Conservation (phyloP, 2,888 invertebrate species). For the Lutraria lutraria region DNA sequence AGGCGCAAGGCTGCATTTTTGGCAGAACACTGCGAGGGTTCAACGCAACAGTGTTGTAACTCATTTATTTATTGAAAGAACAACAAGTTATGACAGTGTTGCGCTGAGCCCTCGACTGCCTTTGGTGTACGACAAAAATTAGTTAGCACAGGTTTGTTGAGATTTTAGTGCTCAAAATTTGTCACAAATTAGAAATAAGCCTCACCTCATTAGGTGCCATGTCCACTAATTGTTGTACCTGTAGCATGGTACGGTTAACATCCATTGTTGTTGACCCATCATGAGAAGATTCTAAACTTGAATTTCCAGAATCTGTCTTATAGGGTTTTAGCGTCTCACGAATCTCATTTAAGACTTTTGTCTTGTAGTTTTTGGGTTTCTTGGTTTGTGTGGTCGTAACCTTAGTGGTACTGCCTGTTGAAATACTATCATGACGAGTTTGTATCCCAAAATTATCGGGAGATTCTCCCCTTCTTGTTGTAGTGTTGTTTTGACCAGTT, state of each 20-base stretch:
- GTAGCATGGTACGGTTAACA: conserved; percentile 50
- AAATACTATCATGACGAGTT: conserved; percentile 60
- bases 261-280: conserved; percentile 53
- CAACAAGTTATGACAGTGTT: too few species aligned
- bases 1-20: too few species aligned
- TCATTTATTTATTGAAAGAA: too few species aligned
- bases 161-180: too few species aligned
- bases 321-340: conserved; percentile 71
- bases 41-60: too few species aligned
- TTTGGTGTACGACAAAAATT: too few species aligned
- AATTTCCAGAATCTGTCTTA: conserved; percentile 66
- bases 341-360: conserved; percentile 70
- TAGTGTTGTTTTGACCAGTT: conserved; percentile 42
- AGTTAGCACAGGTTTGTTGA: too few species aligned
- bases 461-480: conserved; percentile 38
- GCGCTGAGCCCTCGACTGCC: too few species aligned
- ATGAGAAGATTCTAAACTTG: conserved; percentile 58
- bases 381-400: conserved; percentile 53
- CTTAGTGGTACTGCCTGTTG: conserved; percentile 52
- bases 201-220: conserved; percentile 34
- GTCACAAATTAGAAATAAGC: background rate
- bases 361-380: conserved; percentile 67
- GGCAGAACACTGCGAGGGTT: too few species aligned
- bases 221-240: conserved; percentile 51
- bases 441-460: conserved; percentile 52